phyloP scores from a whole-genome alignment of 2,797 vertebrate species.

The Ispidina lecontei region DNA sequence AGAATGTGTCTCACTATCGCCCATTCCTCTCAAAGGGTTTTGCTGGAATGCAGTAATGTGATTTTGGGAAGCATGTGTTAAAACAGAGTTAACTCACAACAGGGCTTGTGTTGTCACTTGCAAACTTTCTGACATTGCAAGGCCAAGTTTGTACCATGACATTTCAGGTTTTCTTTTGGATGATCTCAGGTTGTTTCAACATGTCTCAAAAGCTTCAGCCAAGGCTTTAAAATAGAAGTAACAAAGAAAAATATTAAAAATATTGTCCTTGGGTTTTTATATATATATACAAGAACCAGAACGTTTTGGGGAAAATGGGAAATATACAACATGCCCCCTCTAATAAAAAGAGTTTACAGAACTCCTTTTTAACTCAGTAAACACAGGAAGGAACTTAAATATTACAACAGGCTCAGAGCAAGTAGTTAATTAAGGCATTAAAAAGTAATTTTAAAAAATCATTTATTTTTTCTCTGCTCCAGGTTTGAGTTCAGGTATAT shows the following conservation, averaged over 20 bases:
- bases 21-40: not conserved
- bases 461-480: not conserved
- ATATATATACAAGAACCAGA: not conserved
- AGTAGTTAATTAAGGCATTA: not conserved
- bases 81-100: not conserved
- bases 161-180: not conserved
- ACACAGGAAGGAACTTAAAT: not conserved
- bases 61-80: not conserved
- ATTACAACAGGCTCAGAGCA: not conserved
- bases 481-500: not conserved
- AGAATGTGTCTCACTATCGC: not conserved
- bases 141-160: not conserved
- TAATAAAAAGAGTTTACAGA: not conserved
- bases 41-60: not conserved
- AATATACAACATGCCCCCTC: not conserved
- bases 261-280: not conserved
- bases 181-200: not conserved
- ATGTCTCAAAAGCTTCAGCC: not conserved
- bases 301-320: not conserved
- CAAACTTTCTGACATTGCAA: not conserved
- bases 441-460: not conserved
- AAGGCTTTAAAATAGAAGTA: not conserved
- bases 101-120: not conserved
- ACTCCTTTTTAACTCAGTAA: not conserved
- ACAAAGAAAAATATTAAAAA: not conserved